phyloP scores from a whole-genome alignment of 2,797 vertebrate genomes.

The Apodemus agrarius region DNA sequence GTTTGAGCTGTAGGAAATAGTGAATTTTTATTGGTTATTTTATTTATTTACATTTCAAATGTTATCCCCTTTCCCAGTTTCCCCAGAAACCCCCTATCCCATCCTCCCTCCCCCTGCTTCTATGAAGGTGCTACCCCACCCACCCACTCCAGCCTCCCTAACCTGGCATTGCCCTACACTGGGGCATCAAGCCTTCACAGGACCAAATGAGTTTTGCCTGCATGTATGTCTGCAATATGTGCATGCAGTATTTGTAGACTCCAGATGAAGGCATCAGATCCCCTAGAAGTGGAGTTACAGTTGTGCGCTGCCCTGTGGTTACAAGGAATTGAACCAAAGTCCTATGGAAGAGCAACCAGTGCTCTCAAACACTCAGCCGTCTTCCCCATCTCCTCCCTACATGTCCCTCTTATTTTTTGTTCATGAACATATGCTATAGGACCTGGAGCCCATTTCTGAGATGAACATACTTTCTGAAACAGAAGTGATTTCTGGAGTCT shows the following conservation, averaged over 20 bases:
- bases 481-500: constrained; percentile 44
- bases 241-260: background rate
- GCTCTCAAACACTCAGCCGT: background rate
- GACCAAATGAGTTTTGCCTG: background rate
- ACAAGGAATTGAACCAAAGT: background rate
- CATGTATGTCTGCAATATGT: background rate
- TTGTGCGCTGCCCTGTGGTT: background rate
- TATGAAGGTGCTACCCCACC: no score
- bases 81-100: no score
- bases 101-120: no score
- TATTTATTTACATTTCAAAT: no score
- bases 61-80: no score
- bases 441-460: background rate
- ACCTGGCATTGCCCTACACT: no score
- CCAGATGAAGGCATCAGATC: background rate
- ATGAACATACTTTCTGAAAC: constrained; percentile 46
- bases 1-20: background rate
- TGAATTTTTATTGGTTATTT: background rate
- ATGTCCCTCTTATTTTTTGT: background rate
- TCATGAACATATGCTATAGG: background rate
- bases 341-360: background rate
- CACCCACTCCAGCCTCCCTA: no score
- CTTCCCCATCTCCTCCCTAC: background rate
- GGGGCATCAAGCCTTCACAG: no score
- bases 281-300: background rate